Percentiles rank a stretch among this genome's conserved stretches.
phyloP scores from a whole-genome alignment of 2,888 invertebrate species.

The Liposcelis brunnea region DNA sequence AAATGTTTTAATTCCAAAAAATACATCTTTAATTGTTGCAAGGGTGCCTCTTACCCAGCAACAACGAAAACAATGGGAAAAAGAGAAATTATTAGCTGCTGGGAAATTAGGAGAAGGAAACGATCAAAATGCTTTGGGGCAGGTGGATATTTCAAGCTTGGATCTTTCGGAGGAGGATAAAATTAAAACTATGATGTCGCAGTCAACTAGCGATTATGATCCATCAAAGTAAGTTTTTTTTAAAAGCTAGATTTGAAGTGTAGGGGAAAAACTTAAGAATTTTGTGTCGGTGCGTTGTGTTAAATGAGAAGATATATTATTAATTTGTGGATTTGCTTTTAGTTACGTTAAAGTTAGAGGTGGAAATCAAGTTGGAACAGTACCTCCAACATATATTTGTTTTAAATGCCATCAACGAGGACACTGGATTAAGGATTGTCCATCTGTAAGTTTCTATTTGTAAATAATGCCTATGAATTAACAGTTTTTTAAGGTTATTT shows the following conservation, averaged over 20 bases:
- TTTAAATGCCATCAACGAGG: slow-evolving; percentile 88
- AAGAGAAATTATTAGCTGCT: slow-evolving; percentile 24
- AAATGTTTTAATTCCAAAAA: slow-evolving; percentile 83
- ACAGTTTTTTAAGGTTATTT: slow-evolving; percentile 11
- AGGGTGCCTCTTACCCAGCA: slow-evolving; percentile 73
- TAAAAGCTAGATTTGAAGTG: slow-evolving; percentile 6
- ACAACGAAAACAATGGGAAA: slow-evolving; percentile 57
- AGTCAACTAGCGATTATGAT: slow-evolving; percentile 93
- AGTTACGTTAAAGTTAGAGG: slow-evolving; percentile 82
- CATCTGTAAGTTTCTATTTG: slow-evolving; percentile 27
- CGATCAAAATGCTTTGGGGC: slow-evolving; percentile 25
- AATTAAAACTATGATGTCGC: slow-evolving; percentile 93
- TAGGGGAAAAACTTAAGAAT: no score
- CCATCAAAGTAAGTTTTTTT: slow-evolving; percentile 70
- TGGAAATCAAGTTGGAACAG: slow-evolving; percentile 73
- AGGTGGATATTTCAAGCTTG: slow-evolving; percentile 67
- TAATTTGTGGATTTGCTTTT: slow-evolving; percentile 17
- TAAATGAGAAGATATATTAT: no score
- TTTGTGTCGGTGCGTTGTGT: no score
- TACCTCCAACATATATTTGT: slow-evolving; percentile 84
- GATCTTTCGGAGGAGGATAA: slow-evolving; percentile 95
- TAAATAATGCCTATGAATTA: background rate
- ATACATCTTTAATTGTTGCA: slow-evolving; percentile 89
- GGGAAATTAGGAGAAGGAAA: slow-evolving; percentile 20
- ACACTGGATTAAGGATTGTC: slow-evolving; percentile 97